Evolutionary conservation across 1,140 invertebrate species (phyloP).

Genomic region (Colletes gigas): DNA sequence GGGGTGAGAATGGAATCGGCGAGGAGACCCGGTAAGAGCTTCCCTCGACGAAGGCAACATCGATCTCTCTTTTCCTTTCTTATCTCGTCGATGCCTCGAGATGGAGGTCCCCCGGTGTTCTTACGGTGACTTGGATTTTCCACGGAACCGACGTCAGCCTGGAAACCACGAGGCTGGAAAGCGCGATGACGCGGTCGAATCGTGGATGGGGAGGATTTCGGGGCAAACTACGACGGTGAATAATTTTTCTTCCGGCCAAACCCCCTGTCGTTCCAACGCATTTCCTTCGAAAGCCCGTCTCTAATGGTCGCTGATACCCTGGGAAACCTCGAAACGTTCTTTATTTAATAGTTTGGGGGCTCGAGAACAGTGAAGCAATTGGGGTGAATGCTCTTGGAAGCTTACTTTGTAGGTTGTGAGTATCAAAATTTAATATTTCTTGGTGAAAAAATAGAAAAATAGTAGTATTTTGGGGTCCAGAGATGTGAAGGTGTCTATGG

Average conservation of each 20-base stretch:
- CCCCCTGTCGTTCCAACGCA: too few species aligned
- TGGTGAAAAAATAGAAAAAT: too few species aligned
- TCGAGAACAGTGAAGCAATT: too few species aligned
- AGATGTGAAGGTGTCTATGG: too few species aligned
- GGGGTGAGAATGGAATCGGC: conserved; percentile 12
- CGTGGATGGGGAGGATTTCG: not conserved
- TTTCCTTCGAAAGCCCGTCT: too few species aligned
- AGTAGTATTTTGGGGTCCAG: too few species aligned
- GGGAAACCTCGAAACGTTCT: not conserved
- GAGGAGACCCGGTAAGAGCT: conserved; percentile 22
- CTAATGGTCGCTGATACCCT: not conserved
- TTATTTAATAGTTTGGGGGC: too few species aligned
- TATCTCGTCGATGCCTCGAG: conserved; percentile 42
- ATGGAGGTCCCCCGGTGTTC: conserved; percentile 23
- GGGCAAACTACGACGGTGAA: not conserved
- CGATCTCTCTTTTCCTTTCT: conserved; percentile 26
- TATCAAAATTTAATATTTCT: too few species aligned
- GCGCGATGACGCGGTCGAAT: conserved; percentile 16
- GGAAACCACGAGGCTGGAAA: conserved; percentile 22
- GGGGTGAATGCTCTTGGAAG: too few species aligned
- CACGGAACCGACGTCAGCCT: conserved; percentile 1
- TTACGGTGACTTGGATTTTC: conserved; percentile 35
- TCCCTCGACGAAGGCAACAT: conserved; percentile 8
- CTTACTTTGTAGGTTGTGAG: too few species aligned
- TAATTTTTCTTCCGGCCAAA: conserved; percentile 4